These are phyloP conservation scores for Atlantisia rogersi DNA, from an alignment of 2,113 vertebrate genomes.

Conservation along the genomic window DNA sequence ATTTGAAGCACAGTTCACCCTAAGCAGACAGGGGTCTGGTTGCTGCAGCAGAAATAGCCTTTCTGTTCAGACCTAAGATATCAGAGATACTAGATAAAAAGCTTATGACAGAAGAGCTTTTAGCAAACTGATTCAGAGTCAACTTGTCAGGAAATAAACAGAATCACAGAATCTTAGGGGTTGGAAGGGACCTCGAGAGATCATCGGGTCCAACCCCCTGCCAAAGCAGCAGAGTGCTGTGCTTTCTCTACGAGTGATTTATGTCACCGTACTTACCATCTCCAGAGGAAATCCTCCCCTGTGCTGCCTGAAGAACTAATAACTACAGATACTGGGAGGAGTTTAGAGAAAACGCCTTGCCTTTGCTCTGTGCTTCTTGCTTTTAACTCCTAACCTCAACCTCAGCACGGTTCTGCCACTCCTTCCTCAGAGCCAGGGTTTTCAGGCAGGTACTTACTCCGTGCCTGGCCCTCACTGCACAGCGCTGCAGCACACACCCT, in stretches of 20 bases:
- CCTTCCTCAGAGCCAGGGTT: neutral
- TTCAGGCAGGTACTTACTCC: neutral
- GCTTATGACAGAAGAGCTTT: neutral
- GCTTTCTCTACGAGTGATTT: neutral
- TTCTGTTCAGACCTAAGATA: neutral
- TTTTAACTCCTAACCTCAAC: conserved; percentile 10
- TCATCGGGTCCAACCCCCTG: too few species aligned
- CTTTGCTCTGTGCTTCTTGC: conserved; percentile 26
- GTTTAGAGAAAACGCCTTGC: neutral
- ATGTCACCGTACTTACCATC: neutral
- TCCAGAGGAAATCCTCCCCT: conserved; percentile 6
- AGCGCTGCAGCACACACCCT: neutral
- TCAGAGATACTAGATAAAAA: neutral
- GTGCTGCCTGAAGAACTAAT: neutral
- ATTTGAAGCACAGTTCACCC: neutral
- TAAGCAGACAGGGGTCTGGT: neutral
- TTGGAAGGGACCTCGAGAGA: too few species aligned
- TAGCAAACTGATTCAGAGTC: neutral
- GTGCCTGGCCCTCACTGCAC: neutral
- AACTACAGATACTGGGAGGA: neutral
- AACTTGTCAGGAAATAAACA: neutral
- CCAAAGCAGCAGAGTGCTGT: neutral
- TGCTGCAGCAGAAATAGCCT: neutral
- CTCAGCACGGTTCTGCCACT: neutral
- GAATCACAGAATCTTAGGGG: too few species aligned